Evolutionary conservation across 2,797 vertebrate genomes (phyloP).

Genomic region (Mormyrops boulengeri): DNA sequence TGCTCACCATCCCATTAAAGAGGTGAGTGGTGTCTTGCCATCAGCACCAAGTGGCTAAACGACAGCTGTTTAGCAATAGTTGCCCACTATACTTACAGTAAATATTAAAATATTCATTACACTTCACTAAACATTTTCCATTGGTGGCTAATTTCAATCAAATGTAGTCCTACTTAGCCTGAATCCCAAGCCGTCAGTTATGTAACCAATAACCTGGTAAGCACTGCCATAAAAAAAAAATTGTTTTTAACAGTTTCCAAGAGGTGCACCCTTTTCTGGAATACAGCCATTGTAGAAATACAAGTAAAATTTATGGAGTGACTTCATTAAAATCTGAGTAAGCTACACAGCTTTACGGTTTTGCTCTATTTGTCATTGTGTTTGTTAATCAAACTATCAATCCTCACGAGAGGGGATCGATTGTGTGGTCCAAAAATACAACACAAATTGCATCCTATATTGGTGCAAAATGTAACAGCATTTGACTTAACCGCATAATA

Average conservation of each 20-base stretch:
- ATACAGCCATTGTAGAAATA: neutral
- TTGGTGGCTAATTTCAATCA: neutral
- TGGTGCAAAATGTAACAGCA: neutral
- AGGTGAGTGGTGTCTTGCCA: neutral
- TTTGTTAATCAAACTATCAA: neutral
- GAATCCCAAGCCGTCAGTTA: neutral
- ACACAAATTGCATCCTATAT: neutral
- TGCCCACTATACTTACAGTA: neutral
- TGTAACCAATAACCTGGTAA: neutral
- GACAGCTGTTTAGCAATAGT: neutral
- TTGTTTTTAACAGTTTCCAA: neutral
- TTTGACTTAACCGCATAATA: neutral
- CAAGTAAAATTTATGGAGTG: neutral
- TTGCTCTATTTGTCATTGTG: neutral
- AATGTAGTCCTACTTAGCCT: neutral
- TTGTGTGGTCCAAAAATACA: neutral
- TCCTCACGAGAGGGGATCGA: neutral
- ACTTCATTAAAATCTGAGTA: neutral
- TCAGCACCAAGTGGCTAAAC: neutral
- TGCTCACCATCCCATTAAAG: neutral
- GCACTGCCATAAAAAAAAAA: neutral
- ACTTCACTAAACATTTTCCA: neutral
- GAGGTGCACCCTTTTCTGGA: neutral
- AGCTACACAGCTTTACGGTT: neutral
- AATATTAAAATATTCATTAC: neutral